Evolutionary conservation across 2,888 invertebrate species (phyloP).

Genomic region (Phytoseiulus persimilis): DNA sequence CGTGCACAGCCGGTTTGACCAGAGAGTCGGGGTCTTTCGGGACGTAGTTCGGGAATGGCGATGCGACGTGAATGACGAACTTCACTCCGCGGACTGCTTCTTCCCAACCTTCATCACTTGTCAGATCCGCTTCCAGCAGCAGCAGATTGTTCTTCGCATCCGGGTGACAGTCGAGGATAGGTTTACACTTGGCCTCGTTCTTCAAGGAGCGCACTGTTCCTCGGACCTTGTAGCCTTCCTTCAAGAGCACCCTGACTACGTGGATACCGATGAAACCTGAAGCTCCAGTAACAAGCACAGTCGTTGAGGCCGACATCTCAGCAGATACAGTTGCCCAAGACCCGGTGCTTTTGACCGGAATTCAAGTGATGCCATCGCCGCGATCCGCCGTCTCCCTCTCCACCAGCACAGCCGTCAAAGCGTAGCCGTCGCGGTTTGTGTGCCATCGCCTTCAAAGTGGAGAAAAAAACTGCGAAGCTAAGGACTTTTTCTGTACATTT

Average conservation of each 20-base stretch:
- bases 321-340: background rate
- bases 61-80: conserved; percentile 53
- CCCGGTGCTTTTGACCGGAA: background rate
- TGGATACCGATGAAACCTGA: conserved; percentile 54
- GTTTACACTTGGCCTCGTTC: conserved; percentile 49
- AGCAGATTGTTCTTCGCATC: conserved; percentile 52
- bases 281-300: conserved; percentile 55
- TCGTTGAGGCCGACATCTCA: background rate
- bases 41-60: conserved; percentile 49
- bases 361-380: background rate
- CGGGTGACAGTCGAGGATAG: conserved; percentile 48
- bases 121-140: conserved; percentile 53
- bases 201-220: conserved; percentile 53
- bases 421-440: background rate
- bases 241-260: conserved; percentile 52
- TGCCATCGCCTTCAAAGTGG: background rate
- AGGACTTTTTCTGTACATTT: background rate
- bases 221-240: conserved; percentile 53
- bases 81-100: conserved; percentile 51
- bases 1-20: conserved; percentile 53
- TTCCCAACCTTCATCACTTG: conserved; percentile 51
- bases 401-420: background rate
- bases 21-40: conserved; percentile 50
- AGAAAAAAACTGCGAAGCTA: background rate
- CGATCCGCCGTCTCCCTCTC: background rate